A percentile compares a stretch with the other conserved stretches of the same genome.
Conservation (phyloP, 1,140 invertebrate genomes). For the Drosophila auraria region DNA sequence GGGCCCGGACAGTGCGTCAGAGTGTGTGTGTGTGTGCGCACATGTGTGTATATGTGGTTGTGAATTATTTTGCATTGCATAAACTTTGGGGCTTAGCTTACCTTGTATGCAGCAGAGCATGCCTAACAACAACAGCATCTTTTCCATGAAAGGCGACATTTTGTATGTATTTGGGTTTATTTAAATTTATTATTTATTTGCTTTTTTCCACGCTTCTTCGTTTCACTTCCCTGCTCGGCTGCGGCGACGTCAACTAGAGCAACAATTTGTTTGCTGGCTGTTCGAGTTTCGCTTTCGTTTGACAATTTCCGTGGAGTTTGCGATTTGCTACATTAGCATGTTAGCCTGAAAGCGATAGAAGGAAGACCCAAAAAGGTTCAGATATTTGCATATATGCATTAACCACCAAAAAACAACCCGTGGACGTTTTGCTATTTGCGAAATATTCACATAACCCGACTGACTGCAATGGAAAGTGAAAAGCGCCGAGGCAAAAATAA, state of each 20-base stretch:
- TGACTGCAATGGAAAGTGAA: conserved; percentile 47
- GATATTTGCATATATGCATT: not conserved
- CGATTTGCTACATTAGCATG: conserved; percentile 38
- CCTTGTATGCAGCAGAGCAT: conserved; percentile 81
- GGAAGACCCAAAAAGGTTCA: not conserved
- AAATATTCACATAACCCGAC: conserved; percentile 21
- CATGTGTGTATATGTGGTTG: conserved; percentile 2
- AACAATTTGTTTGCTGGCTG: conserved; percentile 42
- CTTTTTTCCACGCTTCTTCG: conserved; percentile 14
- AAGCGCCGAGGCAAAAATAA: conserved; percentile 61
- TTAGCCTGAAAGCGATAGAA: conserved; percentile 29
- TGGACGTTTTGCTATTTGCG: conserved; percentile 15
- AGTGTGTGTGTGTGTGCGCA: not conserved
- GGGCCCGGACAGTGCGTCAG: not conserved
- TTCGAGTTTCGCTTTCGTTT: conserved; percentile 32
- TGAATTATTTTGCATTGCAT: conserved; percentile 40
- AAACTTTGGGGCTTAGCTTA: conserved; percentile 62
- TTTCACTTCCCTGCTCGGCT: conserved; percentile 3
- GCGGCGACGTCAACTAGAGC: conserved; percentile 29
- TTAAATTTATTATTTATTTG: conserved; percentile 31
- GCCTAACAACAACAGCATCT: conserved; percentile 72
- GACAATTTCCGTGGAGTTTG: conserved; percentile 10
- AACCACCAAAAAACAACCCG: conserved; percentile 2
- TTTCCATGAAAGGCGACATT: conserved; percentile 81
- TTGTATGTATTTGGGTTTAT: conserved; percentile 35